These are phyloP conservation scores for Psittacula derbiana DNA, from an alignment of 2,797 vertebrate genomes.

Conservation along the genomic window DNA sequence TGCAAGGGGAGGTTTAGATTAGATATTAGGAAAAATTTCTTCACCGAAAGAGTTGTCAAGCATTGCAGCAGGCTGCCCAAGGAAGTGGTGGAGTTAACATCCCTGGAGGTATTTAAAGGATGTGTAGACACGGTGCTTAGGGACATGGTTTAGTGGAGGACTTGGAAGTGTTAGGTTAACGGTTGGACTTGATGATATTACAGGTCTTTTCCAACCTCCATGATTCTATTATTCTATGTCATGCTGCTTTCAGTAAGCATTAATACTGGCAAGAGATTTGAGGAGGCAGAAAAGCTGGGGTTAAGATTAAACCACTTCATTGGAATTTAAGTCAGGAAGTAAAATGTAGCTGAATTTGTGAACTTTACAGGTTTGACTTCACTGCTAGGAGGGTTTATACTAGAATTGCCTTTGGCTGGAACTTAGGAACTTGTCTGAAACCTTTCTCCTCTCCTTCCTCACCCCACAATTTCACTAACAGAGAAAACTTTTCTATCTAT, in stretches of 20 bases:
- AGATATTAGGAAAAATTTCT: neutral
- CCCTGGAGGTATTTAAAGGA: neutral
- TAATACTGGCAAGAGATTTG: neutral
- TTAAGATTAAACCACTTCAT: neutral
- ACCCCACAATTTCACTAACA: neutral
- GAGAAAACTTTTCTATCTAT: constrained; percentile 9
- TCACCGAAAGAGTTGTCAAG: neutral
- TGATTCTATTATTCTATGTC: neutral
- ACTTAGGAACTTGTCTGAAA: constrained; percentile 25
- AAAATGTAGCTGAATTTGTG: neutral
- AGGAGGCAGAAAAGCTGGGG: neutral
- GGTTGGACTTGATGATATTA: neutral
- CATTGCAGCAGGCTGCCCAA: neutral
- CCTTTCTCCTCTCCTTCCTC: neutral
- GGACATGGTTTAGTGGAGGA: neutral
- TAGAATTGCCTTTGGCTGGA: constrained; percentile 43
- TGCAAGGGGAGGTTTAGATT: neutral
- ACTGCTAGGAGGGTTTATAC: constrained; percentile 6
- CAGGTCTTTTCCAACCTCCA: neutral
- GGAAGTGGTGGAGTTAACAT: neutral
- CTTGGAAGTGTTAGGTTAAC: neutral
- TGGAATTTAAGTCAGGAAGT: neutral
- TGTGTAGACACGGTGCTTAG: neutral
- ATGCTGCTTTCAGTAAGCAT: neutral
- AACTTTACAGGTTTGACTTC: constrained; percentile 36